Evolutionary conservation across 2,888 invertebrate species (phyloP), one percentile per base, ranked within the genome.

Genomic region (Hemistola chrysoprasaria): DNA sequence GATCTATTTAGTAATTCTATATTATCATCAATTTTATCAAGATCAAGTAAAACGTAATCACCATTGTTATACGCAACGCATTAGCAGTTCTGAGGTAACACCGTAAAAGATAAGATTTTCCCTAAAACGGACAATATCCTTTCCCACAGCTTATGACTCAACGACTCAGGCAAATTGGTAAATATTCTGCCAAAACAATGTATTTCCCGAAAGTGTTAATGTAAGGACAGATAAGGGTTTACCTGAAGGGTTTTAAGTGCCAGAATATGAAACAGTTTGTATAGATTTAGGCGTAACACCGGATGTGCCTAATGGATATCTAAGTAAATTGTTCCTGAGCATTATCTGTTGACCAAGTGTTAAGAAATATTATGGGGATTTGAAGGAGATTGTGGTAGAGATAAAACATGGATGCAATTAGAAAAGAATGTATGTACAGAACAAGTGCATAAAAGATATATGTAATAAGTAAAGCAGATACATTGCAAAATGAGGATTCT

Each of bases 181-280:
- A 57, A 65, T 52, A 61, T 57, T 51, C 44, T 41, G 42, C 43
- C 64, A 56, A 64, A 56, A 67, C 59, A 65, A 65, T 53, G 51
- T 27, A 26, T 37, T 70, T 65, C 65, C 47, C 41, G 58, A 67
- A 72, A 74, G 65, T 69, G 71, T 59, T 78, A 75, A 77, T 68
- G 57, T 49, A 38, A 55, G 60, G 60, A 46, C 38, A 56, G 78
- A 72, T 78, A 72, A 76, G 65, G 61, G 30, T 21, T 16, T 74
- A 72, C 71, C 71, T 71, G 74, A 41, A 50, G 45, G 38, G 38
- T 29, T 25, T 23, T 7, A 9, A 4, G 8, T 8, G 11, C 6
- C 34, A 48, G 47, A 35, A 20, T 41, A 41, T 4, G 22, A 8
- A 8, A 16, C 21, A 46, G 31, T 42, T 48, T 8, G 3, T 53